Conservation (phyloP, 2,888 invertebrate species). For the Archips crataeganus region DNA sequence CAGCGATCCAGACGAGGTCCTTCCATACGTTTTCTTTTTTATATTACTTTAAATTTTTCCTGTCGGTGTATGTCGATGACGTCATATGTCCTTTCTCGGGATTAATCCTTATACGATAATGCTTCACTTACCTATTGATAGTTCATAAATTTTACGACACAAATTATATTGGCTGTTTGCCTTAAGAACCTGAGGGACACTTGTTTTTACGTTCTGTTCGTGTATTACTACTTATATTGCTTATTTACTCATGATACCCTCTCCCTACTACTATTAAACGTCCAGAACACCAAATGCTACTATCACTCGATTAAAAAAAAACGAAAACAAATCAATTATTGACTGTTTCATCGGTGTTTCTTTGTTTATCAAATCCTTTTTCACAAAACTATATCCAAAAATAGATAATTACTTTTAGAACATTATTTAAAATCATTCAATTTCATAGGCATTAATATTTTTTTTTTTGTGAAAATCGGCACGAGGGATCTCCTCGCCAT, state of each 20-base stretch:
- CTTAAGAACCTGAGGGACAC: not conserved
- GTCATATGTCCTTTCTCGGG: not conserved
- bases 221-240: not conserved
- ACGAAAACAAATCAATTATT: too few relatives aligned
- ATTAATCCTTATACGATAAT: not conserved
- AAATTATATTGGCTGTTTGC: not conserved
- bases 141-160: not conserved
- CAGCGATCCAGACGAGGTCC: too few relatives aligned
- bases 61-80: not conserved
- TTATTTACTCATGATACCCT: too few relatives aligned
- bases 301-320: not conserved
- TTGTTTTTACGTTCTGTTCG: not conserved
- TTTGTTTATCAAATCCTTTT: too few relatives aligned
- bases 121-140: not conserved
- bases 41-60: not conserved
- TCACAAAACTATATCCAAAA: too few relatives aligned
- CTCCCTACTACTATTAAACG: too few relatives aligned
- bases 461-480: too few relatives aligned
- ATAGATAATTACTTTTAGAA: too few relatives aligned
- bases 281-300: not conserved
- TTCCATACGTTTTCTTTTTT: not conserved
- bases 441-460: too few relatives aligned
- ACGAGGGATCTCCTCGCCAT: too few relatives aligned
- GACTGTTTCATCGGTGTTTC: too few relatives aligned
- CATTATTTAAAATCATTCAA: too few relatives aligned